Evolutionary conservation across 2,888 invertebrate species (phyloP).

Genomic region (Pomacea canaliculata): DNA sequence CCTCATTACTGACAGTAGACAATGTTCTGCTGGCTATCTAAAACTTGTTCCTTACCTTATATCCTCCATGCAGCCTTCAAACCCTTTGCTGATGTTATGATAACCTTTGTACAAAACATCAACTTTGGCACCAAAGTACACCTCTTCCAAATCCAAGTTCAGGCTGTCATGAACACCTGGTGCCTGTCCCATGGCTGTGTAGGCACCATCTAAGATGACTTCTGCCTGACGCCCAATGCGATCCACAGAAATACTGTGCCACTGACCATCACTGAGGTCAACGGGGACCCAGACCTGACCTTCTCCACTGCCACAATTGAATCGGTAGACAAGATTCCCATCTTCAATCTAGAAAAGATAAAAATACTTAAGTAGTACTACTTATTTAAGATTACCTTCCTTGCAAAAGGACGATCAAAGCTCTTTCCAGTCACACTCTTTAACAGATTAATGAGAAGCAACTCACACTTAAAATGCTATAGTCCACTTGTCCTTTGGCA

Average conservation of each 20-base stretch:
- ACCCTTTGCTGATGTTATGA: constrained; percentile 80
- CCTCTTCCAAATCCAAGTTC: constrained; percentile 85
- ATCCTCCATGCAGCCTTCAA: constrained; percentile 92
- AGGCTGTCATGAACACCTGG: constrained; percentile 86
- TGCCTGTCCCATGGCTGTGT: constrained; percentile 78
- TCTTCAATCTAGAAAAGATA: constrained; percentile 76
- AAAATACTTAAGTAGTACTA: not conserved
- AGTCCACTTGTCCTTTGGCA: constrained; percentile 86
- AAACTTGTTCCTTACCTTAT: constrained; percentile 68
- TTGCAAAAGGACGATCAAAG: not conserved
- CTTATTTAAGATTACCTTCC: not conserved
- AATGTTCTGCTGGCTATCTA: too few relatives aligned
- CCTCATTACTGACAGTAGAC: too few relatives aligned
- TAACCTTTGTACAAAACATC: constrained; percentile 52
- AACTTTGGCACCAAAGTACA: constrained; percentile 88
- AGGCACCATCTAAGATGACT: constrained; percentile 82
- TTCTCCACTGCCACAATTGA: constrained; percentile 93
- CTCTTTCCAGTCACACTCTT: not conserved
- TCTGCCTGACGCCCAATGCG: constrained; percentile 83
- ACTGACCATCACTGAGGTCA: constrained; percentile 86
- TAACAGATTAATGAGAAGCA: not conserved
- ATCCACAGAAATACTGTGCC: constrained; percentile 85
- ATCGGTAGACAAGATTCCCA: constrained; percentile 88
- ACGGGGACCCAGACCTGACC: constrained; percentile 83
- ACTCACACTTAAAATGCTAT: constrained; percentile 85